These are phyloP conservation scores for Bergia sp. DNA, from an alignment of 92 coral and sea anemone species.

Conservation along the genomic window DNA sequence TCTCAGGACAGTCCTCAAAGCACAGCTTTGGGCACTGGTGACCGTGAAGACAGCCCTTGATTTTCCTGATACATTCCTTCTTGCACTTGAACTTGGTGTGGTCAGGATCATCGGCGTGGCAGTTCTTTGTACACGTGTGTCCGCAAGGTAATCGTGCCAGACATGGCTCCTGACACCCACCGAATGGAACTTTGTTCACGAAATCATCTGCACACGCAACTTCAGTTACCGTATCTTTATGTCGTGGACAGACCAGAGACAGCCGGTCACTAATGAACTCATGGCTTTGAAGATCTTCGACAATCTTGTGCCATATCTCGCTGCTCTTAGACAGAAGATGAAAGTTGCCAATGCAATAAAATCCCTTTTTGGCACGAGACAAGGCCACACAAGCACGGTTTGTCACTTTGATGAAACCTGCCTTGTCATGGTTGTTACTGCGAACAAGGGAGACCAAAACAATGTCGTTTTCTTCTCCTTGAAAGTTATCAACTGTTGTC, in stretches of 20 bases:
- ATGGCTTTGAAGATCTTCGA: constrained; percentile 52
- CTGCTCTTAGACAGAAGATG: constrained; percentile 65
- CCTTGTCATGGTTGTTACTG: constrained; percentile 74
- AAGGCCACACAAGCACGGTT: constrained; percentile 96
- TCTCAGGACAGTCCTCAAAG: constrained; percentile 56
- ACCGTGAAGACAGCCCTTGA: constrained; percentile 50
- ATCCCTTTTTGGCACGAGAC: constrained; percentile 90
- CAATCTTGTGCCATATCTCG: constrained; percentile 77
- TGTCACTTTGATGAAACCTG: constrained; percentile 78
- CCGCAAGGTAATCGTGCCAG: constrained; percentile 74
- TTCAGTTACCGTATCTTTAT: constrained; percentile 48
- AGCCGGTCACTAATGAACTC: constrained; percentile 69
- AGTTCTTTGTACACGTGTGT: constrained; percentile 69
- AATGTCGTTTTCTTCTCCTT: constrained; percentile 92
- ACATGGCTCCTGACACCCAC: constrained; percentile 83
- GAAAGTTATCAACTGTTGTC: constrained; percentile 88
- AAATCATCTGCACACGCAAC: constrained; percentile 70
- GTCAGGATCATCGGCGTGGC: constrained; percentile 73
- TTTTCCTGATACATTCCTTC: constrained; percentile 62
- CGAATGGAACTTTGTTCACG: constrained; percentile 61
- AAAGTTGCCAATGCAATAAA: constrained; percentile 88
- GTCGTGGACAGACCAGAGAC: constrained; percentile 77
- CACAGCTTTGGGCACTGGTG: constrained; percentile 77
- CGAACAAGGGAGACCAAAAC: constrained; percentile 88
- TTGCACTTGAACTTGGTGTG: constrained; percentile 57